Conservation (phyloP, 2,888 invertebrate genomes). For the Plagiodera versicolora region DNA sequence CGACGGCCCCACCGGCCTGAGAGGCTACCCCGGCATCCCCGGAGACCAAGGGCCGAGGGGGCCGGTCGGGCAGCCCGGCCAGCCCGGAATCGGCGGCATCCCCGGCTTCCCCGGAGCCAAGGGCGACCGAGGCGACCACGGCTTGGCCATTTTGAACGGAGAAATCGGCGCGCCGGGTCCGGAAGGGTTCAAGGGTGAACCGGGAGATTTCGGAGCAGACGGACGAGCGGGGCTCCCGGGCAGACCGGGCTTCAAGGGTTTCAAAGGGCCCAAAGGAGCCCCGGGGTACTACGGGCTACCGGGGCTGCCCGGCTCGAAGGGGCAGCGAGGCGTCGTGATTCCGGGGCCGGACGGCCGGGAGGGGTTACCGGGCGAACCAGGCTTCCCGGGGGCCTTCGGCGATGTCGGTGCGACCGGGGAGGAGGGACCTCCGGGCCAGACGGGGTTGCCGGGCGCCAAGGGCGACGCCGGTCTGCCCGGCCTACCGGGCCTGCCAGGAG, state of each 20-base stretch:
- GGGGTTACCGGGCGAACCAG: slow-evolving; percentile 44
- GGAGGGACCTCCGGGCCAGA: slow-evolving; percentile 43
- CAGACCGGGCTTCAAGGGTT: slow-evolving; percentile 47
- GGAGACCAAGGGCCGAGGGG: slow-evolving; percentile 71
- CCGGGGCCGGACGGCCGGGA: slow-evolving; percentile 50
- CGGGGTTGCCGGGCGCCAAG: slow-evolving; percentile 45
- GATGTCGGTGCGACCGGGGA: slow-evolving; percentile 50
- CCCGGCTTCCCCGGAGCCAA: slow-evolving; percentile 51
- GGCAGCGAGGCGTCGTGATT: slow-evolving; percentile 45
- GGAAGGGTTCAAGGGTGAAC: slow-evolving; percentile 52
- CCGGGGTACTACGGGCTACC: slow-evolving; percentile 49
- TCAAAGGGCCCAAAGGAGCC: slow-evolving; percentile 48
- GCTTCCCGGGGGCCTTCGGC: slow-evolving; percentile 47
- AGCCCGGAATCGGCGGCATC: slow-evolving; percentile 41
- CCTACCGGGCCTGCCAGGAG: slow-evolving; percentile 40
- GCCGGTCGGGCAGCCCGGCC: slow-evolving; percentile 46
- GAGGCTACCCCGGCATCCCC: slow-evolving; percentile 67
- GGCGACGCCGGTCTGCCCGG: slow-evolving; percentile 47
- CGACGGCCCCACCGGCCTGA: slow-evolving; percentile 63
- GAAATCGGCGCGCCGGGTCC: slow-evolving; percentile 50
- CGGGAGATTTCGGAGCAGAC: slow-evolving; percentile 50
- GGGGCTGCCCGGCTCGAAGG: slow-evolving; percentile 47
- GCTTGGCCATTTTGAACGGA: slow-evolving; percentile 59
- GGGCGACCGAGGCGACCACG: slow-evolving; percentile 62
- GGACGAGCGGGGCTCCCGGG: slow-evolving; percentile 51